Conservation (phyloP, 2,797 vertebrate genomes). For the Tokudaia tokunoshimensis region DNA sequence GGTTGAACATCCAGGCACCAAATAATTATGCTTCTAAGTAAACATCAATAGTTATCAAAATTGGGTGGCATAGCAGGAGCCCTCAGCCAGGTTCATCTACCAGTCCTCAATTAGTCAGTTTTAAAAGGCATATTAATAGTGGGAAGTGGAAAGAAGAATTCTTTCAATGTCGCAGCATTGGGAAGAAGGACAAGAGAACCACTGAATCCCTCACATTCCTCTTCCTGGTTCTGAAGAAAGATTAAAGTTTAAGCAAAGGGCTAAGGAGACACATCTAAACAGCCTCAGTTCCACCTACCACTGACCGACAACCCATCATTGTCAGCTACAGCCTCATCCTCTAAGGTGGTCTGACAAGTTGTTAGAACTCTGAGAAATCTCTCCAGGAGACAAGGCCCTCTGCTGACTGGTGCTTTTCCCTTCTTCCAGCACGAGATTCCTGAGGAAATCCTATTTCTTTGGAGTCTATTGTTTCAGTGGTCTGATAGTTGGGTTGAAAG, state of each 20-base stretch:
- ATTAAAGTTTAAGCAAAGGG: neutral
- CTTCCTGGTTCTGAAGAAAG: neutral
- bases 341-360: neutral
- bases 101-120: too few species aligned
- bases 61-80: neutral
- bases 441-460: neutral
- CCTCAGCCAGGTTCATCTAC: neutral
- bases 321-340: too few species aligned
- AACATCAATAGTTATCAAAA: neutral
- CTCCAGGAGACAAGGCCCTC: neutral
- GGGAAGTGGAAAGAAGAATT: neutral
- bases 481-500: neutral
- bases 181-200: neutral
- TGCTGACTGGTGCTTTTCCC: neutral
- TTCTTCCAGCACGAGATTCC: neutral
- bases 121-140: neutral
- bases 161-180: neutral
- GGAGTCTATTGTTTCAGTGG: neutral
- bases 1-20: neutral
- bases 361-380: neutral
- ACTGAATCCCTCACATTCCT: neutral
- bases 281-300: neutral
- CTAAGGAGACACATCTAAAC: neutral
- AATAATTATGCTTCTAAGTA: neutral
- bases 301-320: neutral